Conservation (phyloP, 2,888 invertebrate genomes). For the Aelia acuminata region DNA sequence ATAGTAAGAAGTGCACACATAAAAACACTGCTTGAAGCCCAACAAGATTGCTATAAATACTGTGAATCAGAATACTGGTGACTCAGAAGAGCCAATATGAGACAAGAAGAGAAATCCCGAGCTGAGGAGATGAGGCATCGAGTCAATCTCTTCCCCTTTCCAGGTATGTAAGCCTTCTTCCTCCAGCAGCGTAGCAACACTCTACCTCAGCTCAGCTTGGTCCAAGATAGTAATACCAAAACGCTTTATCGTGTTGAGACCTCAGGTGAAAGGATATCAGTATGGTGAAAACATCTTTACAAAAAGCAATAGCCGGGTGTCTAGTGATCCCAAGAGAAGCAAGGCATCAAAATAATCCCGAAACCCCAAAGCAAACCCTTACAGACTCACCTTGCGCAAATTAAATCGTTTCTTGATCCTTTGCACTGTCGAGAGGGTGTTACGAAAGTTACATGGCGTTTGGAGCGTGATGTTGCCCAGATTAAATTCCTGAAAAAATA, state of each 20-base stretch:
- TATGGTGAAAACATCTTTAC: neutral
- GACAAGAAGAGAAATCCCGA: neutral
- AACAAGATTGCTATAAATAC: neutral
- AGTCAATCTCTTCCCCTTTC: constrained; percentile 34
- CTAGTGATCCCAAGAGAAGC: neutral
- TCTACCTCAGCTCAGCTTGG: neutral
- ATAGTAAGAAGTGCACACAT: neutral
- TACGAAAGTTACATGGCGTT: neutral
- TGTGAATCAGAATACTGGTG: neutral
- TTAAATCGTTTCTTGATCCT: neutral
- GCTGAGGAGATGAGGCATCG: neutral
- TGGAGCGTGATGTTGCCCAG: neutral
- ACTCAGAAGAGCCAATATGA: neutral
- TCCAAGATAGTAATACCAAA: neutral
- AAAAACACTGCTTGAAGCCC: neutral
- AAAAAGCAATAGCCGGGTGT: neutral
- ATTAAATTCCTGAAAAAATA: neutral
- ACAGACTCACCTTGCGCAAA: neutral
- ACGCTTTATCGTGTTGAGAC: neutral
- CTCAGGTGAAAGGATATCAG: neutral
- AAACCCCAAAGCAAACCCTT: neutral
- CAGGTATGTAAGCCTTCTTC: neutral
- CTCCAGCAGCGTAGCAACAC: neutral
- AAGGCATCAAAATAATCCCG: neutral
- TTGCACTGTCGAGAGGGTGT: neutral